These are phyloP conservation scores for Himalopsyche tibetana DNA, from an alignment of 2,888 invertebrate species.

Conservation along the genomic window DNA sequence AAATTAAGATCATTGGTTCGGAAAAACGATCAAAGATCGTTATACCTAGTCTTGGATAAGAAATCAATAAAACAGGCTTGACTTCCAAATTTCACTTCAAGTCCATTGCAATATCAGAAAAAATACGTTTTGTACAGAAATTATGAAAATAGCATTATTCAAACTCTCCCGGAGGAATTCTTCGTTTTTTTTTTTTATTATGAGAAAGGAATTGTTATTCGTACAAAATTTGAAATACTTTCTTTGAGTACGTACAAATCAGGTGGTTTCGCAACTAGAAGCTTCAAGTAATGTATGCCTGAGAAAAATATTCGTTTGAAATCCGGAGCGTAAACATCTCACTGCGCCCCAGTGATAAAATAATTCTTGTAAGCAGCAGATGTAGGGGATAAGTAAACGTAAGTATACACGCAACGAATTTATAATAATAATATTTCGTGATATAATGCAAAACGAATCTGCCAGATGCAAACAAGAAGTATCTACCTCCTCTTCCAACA, in stretches of 20 bases:
- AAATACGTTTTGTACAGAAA: no score
- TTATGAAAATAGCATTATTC: no score
- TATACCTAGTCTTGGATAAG: no score
- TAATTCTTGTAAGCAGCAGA: constrained; percentile 55
- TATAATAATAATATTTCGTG: constrained; percentile 64
- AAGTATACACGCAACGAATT: constrained; percentile 61
- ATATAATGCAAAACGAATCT: constrained; percentile 66
- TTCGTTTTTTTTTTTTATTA: no score
- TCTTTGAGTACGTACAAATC: constrained; percentile 9
- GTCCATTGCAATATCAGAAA: no score
- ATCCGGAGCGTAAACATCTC: constrained; percentile 35
- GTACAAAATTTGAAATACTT: constrained; percentile 8
- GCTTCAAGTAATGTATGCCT: constrained; percentile 26
- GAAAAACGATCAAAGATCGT: no score
- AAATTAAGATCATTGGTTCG: no score
- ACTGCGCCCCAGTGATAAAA: constrained; percentile 37
- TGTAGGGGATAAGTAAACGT: constrained; percentile 55
- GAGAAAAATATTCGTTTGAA: constrained; percentile 40
- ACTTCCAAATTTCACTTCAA: no score
- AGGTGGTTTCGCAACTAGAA: constrained; percentile 23
- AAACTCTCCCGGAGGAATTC: no score
- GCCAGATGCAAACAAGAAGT: constrained; percentile 65
- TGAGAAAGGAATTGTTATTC: no score
- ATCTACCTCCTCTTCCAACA: constrained; percentile 36
- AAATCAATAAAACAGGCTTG: no score